Conservation (phyloP, 2,888 invertebrate species). For the Lapara coniferarum region DNA sequence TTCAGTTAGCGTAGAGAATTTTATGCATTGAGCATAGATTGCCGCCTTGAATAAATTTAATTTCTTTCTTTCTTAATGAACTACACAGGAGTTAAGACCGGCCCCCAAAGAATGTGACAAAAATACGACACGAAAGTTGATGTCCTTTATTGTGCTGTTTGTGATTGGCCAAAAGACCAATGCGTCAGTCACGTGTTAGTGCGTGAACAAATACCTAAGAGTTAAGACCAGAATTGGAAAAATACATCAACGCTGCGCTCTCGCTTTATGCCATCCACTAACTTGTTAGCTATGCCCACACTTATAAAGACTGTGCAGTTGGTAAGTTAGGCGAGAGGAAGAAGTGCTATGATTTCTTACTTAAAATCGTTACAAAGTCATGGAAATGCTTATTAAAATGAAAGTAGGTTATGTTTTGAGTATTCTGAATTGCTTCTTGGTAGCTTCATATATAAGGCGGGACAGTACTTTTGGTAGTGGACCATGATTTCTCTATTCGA, state of each 20-base stretch:
- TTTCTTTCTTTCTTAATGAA: no score
- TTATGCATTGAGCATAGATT: background rate
- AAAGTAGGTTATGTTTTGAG: background rate
- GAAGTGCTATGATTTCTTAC: constrained; percentile 55
- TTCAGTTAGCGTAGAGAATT: background rate
- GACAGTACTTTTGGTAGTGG: no score
- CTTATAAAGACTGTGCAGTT: constrained; percentile 45
- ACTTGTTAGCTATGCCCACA: constrained; percentile 36
- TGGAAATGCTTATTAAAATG: constrained; percentile 24
- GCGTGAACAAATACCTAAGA: no score
- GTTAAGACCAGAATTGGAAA: background rate
- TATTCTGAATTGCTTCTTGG: background rate
- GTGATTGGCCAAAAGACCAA: no score
- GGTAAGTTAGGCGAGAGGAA: constrained; percentile 55
- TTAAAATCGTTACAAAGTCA: constrained; percentile 19
- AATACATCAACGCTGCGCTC: constrained; percentile 13
- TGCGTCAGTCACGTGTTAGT: no score
- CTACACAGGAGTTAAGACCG: background rate
- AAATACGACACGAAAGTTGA: no score
- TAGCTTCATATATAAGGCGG: background rate
- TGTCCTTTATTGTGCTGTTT: no score
- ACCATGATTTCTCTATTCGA: no score
- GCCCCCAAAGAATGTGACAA: no score
- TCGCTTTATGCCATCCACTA: constrained; percentile 34
- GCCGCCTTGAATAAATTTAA: no score